Conservation (phyloP, 2,113 vertebrate species). For the Thalassarche chlororhynchos region DNA sequence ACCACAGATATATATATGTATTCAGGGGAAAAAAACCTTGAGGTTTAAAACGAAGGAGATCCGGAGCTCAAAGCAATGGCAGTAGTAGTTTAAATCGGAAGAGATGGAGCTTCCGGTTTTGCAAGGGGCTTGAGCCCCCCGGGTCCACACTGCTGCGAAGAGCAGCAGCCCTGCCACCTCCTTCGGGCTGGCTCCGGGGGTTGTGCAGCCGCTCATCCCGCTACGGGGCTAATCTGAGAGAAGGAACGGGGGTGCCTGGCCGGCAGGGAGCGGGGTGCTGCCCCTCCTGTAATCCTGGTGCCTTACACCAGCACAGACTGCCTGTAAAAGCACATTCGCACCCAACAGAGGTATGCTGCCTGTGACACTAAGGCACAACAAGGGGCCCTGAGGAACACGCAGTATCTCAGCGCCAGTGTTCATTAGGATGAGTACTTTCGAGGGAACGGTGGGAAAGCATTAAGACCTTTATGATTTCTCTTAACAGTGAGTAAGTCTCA, state of each 20-base stretch:
- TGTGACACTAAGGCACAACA: not conserved
- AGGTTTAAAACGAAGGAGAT: not conserved
- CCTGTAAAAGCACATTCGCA: not conserved
- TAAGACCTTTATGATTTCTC: not conserved
- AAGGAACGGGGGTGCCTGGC: not conserved
- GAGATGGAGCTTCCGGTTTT: not conserved
- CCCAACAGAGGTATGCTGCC: not conserved
- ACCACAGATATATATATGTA: not conserved
- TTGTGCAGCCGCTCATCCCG: not conserved
- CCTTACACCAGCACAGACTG: not conserved
- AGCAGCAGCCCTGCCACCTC: not conserved
- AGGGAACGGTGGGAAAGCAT: not conserved
- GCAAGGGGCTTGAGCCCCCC: not conserved
- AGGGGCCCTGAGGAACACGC: fast-evolving
- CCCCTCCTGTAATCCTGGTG: not conserved
- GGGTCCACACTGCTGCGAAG: not conserved
- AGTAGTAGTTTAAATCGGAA: not conserved
- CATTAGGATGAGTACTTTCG: not conserved
- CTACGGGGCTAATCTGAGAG: fast-evolving
- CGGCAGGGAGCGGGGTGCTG: not conserved
- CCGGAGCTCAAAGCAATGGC: not conserved
- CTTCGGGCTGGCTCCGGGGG: fast-evolving
- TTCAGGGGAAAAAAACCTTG: not conserved
- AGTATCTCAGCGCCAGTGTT: fast-evolving
- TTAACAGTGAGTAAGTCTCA: not conserved